Evolutionary conservation across 1,140 invertebrate species (phyloP), one percentile per base, ranked within the genome.

Genomic region (Acromyrmex charruanus): DNA sequence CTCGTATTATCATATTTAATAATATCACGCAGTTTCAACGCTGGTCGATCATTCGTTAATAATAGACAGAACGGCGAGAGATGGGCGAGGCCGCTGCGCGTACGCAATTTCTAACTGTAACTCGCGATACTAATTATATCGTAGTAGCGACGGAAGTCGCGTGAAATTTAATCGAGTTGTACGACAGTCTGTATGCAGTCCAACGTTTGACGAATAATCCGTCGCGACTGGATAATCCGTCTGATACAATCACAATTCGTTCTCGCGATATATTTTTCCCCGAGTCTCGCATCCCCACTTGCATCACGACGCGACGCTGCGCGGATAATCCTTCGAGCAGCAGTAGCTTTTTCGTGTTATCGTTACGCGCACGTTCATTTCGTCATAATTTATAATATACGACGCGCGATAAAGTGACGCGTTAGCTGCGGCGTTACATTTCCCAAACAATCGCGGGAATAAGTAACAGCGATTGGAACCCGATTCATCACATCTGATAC

Each of bases 1-100:
- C 79, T 66, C 79, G 79, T 81, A 72, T 81, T 81, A 66, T 81
- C 79, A 72, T 71, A 81, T 66, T 81, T 72, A 72, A 72, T 81
- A 81, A 81, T 81, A 72, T 58, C 79, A 18, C 51, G 79, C 51
- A 35, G 79, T 81, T 72, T 81, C 51, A 51, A 59, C 21, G 79
- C 16, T 55, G 66, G 21, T 72, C 79, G 66, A 81, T 81, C 79
- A 71, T 59, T 81, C 79, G 65, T 81, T 81, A 81, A 81, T 81
- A 72, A 81, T 72, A 81, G 79, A 71, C 28, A 81, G 49, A 31
- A 39, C 31, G 51, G 51, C 49, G 66, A 31, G 66, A 31, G 51
- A 81, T 81, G 79, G 79, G 66, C 66, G 79, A 81, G 79, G 79
- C 21, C 59, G 25, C 25, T 5, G 49, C 28, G 31, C 65, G 65